These are phyloP conservation scores for Todiramphus chloris DNA, from an alignment of 2,113 vertebrate genomes.

Conservation along the genomic window DNA sequence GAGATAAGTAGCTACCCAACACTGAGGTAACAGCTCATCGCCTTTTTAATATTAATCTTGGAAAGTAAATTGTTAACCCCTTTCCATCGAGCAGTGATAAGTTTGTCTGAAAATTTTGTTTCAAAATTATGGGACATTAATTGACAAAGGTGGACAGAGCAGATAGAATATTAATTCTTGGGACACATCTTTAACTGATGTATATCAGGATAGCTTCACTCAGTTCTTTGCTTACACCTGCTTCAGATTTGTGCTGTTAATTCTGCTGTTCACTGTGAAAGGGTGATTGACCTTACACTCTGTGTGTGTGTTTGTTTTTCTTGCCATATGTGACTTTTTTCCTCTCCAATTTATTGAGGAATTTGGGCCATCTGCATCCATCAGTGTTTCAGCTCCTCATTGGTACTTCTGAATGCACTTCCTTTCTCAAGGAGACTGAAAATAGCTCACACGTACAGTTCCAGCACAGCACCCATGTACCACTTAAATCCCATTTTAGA, in stretches of 20 bases:
- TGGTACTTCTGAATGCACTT: neutral
- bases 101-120: neutral
- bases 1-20: neutral
- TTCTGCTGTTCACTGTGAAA: neutral
- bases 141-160: neutral
- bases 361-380: neutral
- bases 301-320: neutral
- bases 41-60: neutral
- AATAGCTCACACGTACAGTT: neutral
- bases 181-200: neutral
- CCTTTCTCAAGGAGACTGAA: neutral
- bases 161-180: neutral
- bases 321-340: neutral
- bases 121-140: neutral
- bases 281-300: neutral
- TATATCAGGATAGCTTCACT: neutral
- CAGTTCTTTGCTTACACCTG: neutral
- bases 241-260: neutral
- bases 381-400: neutral
- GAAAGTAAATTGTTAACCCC: neutral
- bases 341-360: neutral
- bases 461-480: accelerated
- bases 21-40: neutral
- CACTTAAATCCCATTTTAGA: neutral
- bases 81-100: neutral